Evolutionary conservation across 2,888 invertebrate species (phyloP), one percentile per base, ranked within the genome.

Genomic region (Microctonus hyperodae): DNA sequence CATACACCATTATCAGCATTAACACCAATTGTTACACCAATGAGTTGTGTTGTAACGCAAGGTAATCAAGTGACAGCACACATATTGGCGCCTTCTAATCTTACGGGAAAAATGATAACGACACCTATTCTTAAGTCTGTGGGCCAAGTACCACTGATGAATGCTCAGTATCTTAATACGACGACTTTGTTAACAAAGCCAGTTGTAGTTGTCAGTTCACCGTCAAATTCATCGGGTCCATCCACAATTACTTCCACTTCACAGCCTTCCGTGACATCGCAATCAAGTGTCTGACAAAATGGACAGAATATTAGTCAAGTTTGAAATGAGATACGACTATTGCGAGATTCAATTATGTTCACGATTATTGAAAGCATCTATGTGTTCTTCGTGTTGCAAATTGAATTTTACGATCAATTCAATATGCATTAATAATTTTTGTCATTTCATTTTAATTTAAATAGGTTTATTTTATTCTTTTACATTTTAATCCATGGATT

Each of bases 101-200:
- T 90, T 57, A 87, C 90, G 74, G 91, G 91, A 75, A 91, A 91
- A 87, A 90, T 91, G 83, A 79, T 80, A 63, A 80, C 80, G 48
- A 79, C 80, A 37, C 88, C 88, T 67, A 85, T 89, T 78, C 85
- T 89, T 72, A 88, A 89, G 75, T 85, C 88, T 61, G 85, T 86
- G 64, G 87, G 88, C 68, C 85, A 88, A 69, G 88, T 91, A 75
- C 88, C 90, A 67, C 85, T 90, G 64, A 88, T 90, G 71, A 89
- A 89, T 83, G 88, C 90, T 72, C 91, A 91, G 85, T 91, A 91
- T 84, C 85, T 89, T 67, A 87, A 88, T 79, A 85, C 88, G 33
- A 85, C 88, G 55, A 85, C 88, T 68, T 85, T 91, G 67, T 88
- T 91, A 57, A 44, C 44, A n/a, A 91, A 91, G 81, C 91, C 91